Conservation (phyloP, 2,797 vertebrate species). For the Erethizon dorsatum region DNA sequence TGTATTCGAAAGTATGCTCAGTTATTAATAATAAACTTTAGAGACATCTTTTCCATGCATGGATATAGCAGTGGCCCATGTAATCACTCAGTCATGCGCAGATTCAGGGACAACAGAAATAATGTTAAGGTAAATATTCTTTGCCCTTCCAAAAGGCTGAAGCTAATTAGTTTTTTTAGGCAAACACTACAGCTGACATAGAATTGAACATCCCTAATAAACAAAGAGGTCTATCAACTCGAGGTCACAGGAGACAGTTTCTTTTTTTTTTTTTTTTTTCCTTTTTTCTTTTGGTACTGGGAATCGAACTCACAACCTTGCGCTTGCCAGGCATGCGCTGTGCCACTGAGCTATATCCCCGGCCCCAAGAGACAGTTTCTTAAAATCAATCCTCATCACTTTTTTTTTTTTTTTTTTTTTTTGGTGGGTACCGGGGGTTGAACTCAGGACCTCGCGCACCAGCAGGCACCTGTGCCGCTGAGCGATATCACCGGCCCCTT, state of each 20-base stretch:
- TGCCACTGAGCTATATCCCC: too few species aligned
- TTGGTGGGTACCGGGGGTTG: too few species aligned
- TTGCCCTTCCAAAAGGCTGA: neutral
- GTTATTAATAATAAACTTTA: neutral
- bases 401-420: too few species aligned
- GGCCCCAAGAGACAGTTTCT: too few species aligned
- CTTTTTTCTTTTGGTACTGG: too few species aligned
- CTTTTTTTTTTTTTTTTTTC: too few species aligned
- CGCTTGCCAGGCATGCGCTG: too few species aligned
- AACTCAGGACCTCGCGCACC: too few species aligned
- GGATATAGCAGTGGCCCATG: neutral
- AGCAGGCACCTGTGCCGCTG: too few species aligned
- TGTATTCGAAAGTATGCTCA: neutral
- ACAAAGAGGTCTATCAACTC: neutral
- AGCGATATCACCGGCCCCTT: too few species aligned
- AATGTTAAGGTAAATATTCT: neutral
- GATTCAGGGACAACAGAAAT: neutral
- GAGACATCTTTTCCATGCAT: neutral
- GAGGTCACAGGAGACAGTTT: neutral
- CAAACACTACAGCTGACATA: neutral
- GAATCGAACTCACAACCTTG: too few species aligned
- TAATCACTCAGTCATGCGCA: fast-evolving
- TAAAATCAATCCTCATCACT: too few species aligned
- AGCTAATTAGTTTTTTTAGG: neutral
- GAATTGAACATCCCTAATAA: neutral